phyloP scores from a whole-genome alignment of 2,888 invertebrate species.

The Ariolimax columbianus region DNA sequence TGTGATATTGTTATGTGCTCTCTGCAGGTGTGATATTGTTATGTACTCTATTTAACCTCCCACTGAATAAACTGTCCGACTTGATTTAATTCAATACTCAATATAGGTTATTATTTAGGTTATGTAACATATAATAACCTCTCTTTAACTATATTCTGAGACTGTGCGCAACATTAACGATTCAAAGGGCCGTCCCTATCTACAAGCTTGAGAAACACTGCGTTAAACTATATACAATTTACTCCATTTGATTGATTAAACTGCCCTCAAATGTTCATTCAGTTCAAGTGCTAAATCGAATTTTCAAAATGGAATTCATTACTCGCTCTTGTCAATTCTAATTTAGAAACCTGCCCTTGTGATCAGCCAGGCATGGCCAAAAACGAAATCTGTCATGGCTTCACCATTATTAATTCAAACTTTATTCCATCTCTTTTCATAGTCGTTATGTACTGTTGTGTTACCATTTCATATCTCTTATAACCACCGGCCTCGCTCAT shows the following conservation, averaged over 20 bases:
- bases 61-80: too few species aligned
- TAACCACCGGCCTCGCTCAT: background rate
- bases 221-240: background rate
- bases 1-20: too few species aligned
- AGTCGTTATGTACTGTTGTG: background rate
- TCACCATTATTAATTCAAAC: background rate
- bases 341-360: slow-evolving; percentile 22
- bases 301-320: slow-evolving; percentile 37
- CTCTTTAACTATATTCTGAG: too few species aligned
- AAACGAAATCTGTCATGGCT: slow-evolving; percentile 5
- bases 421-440: background rate
- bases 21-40: too few species aligned
- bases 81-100: too few species aligned
- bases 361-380: slow-evolving; percentile 21
- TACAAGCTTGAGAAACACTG: background rate
- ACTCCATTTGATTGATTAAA: slow-evolving; percentile 1
- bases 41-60: too few species aligned
- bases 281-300: slow-evolving; percentile 23
- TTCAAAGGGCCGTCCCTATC: too few species aligned
- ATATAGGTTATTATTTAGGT: too few species aligned
- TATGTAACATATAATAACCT: too few species aligned
- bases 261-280: background rate
- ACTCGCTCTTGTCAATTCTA: slow-evolving; percentile 21
- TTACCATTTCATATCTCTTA: background rate
- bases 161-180: too few species aligned